Evolutionary conservation across 2,113 vertebrate species (phyloP), one percentile per base, ranked within the genome.

Genomic region (Agapornis roseicollis): DNA sequence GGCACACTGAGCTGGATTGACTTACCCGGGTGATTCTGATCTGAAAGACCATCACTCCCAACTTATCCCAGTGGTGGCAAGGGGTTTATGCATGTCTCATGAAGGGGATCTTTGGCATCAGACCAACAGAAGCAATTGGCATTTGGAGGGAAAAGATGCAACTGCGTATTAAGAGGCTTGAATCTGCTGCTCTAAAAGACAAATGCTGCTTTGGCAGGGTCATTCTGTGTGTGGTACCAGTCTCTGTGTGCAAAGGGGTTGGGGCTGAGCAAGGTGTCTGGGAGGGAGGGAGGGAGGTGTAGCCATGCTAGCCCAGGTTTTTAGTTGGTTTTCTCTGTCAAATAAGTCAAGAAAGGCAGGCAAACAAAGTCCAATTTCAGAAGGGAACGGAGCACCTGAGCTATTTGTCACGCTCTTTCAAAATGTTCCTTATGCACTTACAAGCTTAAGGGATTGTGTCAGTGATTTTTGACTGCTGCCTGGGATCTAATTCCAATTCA

Each of bases 81-180:
- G 35, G 53, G 42, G 17, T 13, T 47, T 7, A 20, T 9, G 29
- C 35, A 5, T n/a, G 52, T 74, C 70, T 79, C 42, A 3, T 14
- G 69, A 77, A 77, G 88, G 60, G 56, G 35, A 9, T 24, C 60
- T 71, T 63, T 92, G 94, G 92, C 85, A 64, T 76, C 76, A 31
- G 52, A 65, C 42, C 86, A 80, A 68, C 39, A 53, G 85, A 90
- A 94, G 60, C 68, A 55, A 37, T 42, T 25, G 2, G 23, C 13
- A 11, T 74, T 70, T 1, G 16, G 69, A 84, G 79, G 60, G 72
- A 74, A 71, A 55, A 86, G 88, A 86, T 86, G 52, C 52, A 29
- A 49, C 31, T 92, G 44, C 61, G 29, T 28, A 5, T 78, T 81
- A 86, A 90, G 77, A 92, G 61, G 83, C 49, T 31, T 5, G 35